Evolutionary conservation across 1,140 invertebrate species (phyloP), one percentile per base, ranked within the genome.

Genomic region (Megathymus violae): DNA sequence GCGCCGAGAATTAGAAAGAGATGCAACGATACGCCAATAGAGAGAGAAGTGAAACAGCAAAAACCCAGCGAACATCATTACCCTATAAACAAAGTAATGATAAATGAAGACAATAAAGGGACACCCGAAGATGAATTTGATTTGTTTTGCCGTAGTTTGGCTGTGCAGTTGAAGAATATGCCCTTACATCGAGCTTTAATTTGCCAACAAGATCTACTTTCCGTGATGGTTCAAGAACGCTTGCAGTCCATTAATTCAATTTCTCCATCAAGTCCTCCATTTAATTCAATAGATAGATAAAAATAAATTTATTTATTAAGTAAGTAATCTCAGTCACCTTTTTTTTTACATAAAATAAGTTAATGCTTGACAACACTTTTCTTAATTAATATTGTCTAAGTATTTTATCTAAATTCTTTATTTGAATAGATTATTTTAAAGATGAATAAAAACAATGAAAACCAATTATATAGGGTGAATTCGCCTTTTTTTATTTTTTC

Each of bases 81-180:
- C 11, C 34, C 34, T 3, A 11, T n/a, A 11, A 36, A 36, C n/a
- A 36, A 36, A 36, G 34, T 36, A 1, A 11, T 36, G n/a, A 11
- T 36, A 36, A 36, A n/a, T 36, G 34, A 36, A 36, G 34, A 36
- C 11, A 36, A 11, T 11, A 36, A 48, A 48, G 13, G 13, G n/a
- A 25, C 34, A 3, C 2, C 19, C n/a, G 51, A 54, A 41, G 17
- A 54, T 31, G 34, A 54, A 25, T 54, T 54, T 41, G 31, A 54
- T 41, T 41, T 54, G n/a, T 54, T 54, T 14, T 54, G 51, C 14
- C 16, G 36, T 17, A 54, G 51, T 54, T 16, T 54, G 17, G 51
- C 51, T 11, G 51, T 54, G 36, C 51, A 54, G 22, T 25, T 54
- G 13, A 54, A 54, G 36, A 54, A 54, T 40, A 54, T 54, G 51